Percentiles rank a stretch among this genome's conserved stretches.
These are phyloP conservation scores for Bembecia ichneumoniformis DNA, from an alignment of 2,888 invertebrate genomes.

Conservation along the genomic window DNA sequence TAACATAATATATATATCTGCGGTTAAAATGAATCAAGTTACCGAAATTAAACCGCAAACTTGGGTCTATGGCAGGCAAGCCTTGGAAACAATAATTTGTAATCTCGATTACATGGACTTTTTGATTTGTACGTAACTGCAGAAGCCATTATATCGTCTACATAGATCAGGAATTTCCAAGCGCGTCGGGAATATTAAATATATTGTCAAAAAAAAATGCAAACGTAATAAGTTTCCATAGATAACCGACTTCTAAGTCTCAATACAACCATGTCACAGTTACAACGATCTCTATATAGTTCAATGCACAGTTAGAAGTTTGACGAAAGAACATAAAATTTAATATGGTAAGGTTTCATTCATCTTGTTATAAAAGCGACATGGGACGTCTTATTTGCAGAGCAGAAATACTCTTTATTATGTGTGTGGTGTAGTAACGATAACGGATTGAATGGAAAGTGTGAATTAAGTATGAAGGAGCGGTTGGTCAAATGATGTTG, in stretches of 20 bases:
- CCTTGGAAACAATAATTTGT: neutral
- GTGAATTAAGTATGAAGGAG: constrained; percentile 2
- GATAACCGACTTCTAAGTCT: neutral
- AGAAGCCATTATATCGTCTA: constrained; percentile 27
- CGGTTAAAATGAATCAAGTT: no score
- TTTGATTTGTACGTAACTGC: constrained; percentile 26
- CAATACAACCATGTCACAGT: neutral
- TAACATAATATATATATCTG: no score
- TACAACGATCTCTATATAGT: no score
- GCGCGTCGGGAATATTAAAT: constrained; percentile 35
- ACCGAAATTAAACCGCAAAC: no score
- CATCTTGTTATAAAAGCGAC: neutral
- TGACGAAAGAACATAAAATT: neutral
- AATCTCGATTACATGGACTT: constrained; percentile 27
- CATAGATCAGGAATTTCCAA: constrained; percentile 31
- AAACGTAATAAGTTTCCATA: neutral
- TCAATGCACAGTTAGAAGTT: no score
- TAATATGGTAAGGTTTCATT: neutral
- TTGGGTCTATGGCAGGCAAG: no score
- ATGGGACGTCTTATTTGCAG: neutral
- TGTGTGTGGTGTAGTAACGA: constrained; percentile 5
- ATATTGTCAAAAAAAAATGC: constrained; percentile 2
- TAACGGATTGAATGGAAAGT: constrained; percentile 28
- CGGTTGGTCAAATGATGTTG: neutral
- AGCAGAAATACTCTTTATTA: neutral